These are phyloP conservation scores for Cetoscarus ocellatus DNA, from an alignment of 2,797 vertebrate species.

Conservation along the genomic window DNA sequence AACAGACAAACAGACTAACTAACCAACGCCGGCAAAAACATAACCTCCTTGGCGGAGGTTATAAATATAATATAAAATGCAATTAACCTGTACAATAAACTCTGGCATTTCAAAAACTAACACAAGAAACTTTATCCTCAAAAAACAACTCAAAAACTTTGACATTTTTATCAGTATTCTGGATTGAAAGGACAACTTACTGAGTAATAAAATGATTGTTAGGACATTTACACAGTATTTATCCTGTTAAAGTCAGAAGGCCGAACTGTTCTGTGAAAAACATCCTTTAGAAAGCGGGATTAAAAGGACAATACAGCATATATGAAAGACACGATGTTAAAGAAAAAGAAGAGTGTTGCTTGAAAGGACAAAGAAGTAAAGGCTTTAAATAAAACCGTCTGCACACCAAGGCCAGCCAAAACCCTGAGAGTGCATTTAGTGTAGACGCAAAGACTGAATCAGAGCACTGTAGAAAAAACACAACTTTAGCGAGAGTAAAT, in stretches of 20 bases:
- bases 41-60: too few relatives aligned
- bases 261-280: conserved; percentile 10
- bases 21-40: too few relatives aligned
- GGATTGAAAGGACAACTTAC: too few relatives aligned
- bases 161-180: too few relatives aligned
- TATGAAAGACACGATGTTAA: not conserved
- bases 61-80: too few relatives aligned
- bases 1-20: too few relatives aligned
- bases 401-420: not conserved
- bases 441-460: conserved; percentile 16
- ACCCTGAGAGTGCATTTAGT: not conserved
- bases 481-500: not conserved
- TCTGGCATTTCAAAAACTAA: too few relatives aligned
- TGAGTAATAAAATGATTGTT: not conserved
- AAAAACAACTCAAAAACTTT: too few relatives aligned
- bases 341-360: conserved; percentile 1
- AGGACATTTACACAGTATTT: conserved; percentile 15
- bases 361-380: conserved; percentile 23
- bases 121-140: too few relatives aligned
- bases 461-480: conserved; percentile 15
- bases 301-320: not conserved
- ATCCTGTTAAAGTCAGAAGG: conserved; percentile 7
- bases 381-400: not conserved
- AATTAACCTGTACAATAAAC: too few relatives aligned
- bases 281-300: conserved; percentile 6